Percentiles rank a stretch among this genome's conserved stretches.
Evolutionary conservation across 1,140 invertebrate species (phyloP).

Genomic region (Phymorhynchus buccinoides): DNA sequence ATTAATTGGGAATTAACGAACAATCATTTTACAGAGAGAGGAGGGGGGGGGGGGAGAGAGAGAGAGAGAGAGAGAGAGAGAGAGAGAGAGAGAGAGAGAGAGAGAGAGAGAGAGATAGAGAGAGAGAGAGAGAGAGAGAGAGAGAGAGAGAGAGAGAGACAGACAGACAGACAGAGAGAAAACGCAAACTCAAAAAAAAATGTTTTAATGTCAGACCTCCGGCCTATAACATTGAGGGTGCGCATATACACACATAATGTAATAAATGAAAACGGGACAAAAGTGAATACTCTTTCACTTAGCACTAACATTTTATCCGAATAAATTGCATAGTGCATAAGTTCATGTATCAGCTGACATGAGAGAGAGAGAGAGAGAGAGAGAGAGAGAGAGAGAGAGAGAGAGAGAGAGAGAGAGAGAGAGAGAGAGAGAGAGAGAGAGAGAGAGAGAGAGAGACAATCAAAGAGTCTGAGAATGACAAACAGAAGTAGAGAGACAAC

Average conservation of each 20-base stretch:
- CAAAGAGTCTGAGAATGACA: background rate
- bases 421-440: background rate
- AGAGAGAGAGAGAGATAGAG: too few species aligned
- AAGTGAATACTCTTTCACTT: too few species aligned
- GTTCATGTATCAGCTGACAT: too few species aligned
- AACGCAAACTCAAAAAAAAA: too few species aligned
- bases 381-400: too few species aligned
- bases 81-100: slow-evolving; percentile 3
- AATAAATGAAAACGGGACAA: too few species aligned
- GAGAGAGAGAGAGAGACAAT: background rate
- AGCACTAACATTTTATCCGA: background rate
- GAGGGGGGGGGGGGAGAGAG: background rate
- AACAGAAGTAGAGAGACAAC: too few species aligned
- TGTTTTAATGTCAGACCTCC: too few species aligned
- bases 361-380: slow-evolving; percentile 7
- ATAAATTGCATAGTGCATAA: background rate
- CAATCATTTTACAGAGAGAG: slow-evolving; percentile 5
- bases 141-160: slow-evolving; percentile 30
- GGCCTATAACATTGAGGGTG: too few species aligned
- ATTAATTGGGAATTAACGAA: too few species aligned
- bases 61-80: slow-evolving; percentile 29
- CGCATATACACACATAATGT: too few species aligned
- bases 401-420: background rate
- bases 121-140: too few species aligned
- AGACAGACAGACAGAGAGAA: slow-evolving; percentile 21